phyloP scores from a whole-genome alignment of 2,113 vertebrate genomes.

The Podiceps cristatus region DNA sequence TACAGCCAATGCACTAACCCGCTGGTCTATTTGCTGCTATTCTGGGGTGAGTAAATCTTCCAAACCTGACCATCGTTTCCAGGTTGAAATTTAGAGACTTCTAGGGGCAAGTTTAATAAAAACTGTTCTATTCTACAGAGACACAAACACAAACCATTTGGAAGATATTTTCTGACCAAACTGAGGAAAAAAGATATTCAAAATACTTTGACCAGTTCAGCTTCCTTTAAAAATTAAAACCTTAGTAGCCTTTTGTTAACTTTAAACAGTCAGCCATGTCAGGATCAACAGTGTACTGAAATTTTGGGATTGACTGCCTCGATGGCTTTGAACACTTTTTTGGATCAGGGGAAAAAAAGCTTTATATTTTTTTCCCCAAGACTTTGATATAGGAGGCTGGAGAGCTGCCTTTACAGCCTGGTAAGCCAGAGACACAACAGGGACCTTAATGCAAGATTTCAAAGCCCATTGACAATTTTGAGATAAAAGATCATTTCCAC shows the following conservation, averaged over 20 bases:
- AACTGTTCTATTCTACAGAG: background rate
- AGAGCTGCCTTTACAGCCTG: background rate
- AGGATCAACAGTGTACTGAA: background rate
- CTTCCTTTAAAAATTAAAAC: background rate
- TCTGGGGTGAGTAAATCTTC: background rate
- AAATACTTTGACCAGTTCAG: background rate
- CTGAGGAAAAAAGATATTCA: rapidly evolving
- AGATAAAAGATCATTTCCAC: background rate
- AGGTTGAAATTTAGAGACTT: background rate
- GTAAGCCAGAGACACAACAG: background rate
- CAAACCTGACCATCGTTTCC: background rate
- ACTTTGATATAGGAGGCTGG: background rate
- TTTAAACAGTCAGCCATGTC: background rate
- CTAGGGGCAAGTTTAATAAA: background rate
- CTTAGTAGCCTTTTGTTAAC: background rate
- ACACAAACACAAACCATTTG: background rate
- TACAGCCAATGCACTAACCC: background rate
- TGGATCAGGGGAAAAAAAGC: background rate
- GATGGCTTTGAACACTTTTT: background rate
- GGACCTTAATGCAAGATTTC: background rate
- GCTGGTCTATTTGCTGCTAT: background rate
- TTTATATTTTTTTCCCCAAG: background rate
- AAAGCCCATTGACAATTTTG: background rate
- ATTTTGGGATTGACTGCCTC: background rate
- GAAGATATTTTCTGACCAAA: background rate